Percentiles rank a stretch among this genome's conserved stretches.
phyloP scores from a whole-genome alignment of 1,140 invertebrate species.

The Dolichoris vasculosae region DNA sequence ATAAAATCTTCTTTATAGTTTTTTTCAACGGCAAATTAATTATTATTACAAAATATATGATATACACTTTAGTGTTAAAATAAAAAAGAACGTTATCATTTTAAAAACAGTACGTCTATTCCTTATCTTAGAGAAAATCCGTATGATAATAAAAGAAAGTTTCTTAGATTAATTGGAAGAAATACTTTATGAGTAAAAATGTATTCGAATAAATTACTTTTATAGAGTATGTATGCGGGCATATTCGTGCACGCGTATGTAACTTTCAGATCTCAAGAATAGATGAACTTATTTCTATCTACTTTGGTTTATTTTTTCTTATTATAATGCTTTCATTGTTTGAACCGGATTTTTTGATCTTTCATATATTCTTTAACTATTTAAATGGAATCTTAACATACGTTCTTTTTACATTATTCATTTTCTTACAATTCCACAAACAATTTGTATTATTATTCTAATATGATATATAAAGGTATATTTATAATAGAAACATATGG shows the following conservation, averaged over 20 bases:
- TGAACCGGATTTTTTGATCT: conserved; percentile 3
- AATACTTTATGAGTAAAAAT: conserved; percentile 14
- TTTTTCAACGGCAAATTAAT: neutral
- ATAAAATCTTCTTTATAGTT: too few species aligned
- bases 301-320: neutral
- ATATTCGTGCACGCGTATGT: neutral
- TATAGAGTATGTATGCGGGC: neutral
- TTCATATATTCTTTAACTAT: neutral
- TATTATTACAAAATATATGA: neutral
- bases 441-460: neutral
- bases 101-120: neutral
- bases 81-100: neutral
- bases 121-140: neutral
- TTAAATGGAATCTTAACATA: neutral
- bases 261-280: conserved; percentile 15
- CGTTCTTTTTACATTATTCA: neutral
- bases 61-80: neutral
- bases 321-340: conserved; percentile 7
- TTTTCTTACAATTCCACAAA: neutral
- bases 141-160: neutral
- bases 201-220: conserved; percentile 18
- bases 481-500: neutral
- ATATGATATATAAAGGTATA: neutral
- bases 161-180: conserved; percentile 5
- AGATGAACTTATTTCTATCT: conserved; percentile 16